Evolutionary conservation across 1,140 invertebrate species (phyloP).

Genomic region (Conus ventricosus): DNA sequence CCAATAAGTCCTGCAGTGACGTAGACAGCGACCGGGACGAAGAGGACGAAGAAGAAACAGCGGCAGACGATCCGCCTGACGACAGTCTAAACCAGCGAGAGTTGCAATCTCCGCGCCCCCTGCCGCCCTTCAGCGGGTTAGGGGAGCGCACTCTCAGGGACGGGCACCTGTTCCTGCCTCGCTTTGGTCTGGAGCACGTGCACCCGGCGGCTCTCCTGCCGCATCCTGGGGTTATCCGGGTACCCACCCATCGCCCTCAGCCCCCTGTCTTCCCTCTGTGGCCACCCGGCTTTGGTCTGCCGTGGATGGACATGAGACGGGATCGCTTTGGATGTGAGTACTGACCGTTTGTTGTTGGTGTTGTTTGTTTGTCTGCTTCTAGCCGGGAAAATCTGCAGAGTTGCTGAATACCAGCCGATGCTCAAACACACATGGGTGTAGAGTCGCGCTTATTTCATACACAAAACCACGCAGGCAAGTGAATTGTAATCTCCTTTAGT

Average conservation of each 20-base stretch:
- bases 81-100: not conserved
- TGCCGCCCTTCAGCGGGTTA: not conserved
- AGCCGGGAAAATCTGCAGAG: too few species aligned
- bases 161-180: conserved; percentile 6
- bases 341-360: not conserved
- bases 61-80: not conserved
- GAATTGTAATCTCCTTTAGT: too few species aligned
- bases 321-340: conserved; percentile 47
- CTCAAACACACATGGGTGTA: too few species aligned
- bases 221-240: conserved; percentile 42
- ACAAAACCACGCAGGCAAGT: not conserved
- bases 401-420: too few species aligned
- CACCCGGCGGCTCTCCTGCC: conserved; percentile 31
- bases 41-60: not conserved
- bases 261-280: conserved; percentile 40
- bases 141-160: not conserved
- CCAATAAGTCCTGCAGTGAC: not conserved
- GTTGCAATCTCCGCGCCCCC: not conserved
- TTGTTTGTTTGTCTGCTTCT: too few species aligned
- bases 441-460: not conserved
- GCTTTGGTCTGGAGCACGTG: conserved; percentile 18
- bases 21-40: not conserved
- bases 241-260: conserved; percentile 43
- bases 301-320: conserved; percentile 41
- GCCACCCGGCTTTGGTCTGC: conserved; percentile 33